Evolutionary conservation across 2,888 invertebrate species (phyloP), one percentile per base, ranked within the genome.

Genomic region (Sesia bembeciformis): DNA sequence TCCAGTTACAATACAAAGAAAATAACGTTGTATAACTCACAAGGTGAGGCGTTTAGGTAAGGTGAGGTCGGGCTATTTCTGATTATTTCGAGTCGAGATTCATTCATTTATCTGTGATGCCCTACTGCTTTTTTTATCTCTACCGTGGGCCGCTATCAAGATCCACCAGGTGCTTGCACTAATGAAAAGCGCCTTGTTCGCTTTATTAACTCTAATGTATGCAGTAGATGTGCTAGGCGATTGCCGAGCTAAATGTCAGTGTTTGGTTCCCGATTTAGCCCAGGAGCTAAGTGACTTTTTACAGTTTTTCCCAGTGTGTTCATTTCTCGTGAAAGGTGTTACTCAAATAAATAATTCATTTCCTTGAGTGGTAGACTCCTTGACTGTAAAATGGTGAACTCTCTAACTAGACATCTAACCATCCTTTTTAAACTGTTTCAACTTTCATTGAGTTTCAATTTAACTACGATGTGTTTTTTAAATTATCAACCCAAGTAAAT

Each of bases 141-240:
- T 46, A 46, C 52, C 40, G 40, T 39, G 51, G 54, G 51, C 54
- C 54, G 63, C 62, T 81, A 87, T 87, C 87, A 71, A 75, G 88
- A 88, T 88, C 80, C 74, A 66, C 64, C 68, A 57, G 66, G 66
- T 70, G 70, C 73, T 66, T 52, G 62, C 72, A 69, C 81, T 86
- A 88, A 87, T 88, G 87, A 84, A 84, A 84, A 79, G 77, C 78
- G 76, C 78, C 79, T 76, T 80, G 83, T 76, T 73, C 72, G 74
- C 83, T 85, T 87, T 88, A 88, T 88, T 86, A 88, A 84, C 78
- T 74, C 81, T 87, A 87, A 88, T 87, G 82, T 86, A 87, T 87
- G 78, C 88, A 78, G 65, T 61, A 62, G 85, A 85, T 60, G 57
- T 57, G 59, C 56, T 56, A 62, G 58, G 23, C 53, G 62, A 59